These are phyloP conservation scores for Salminus brasiliensis DNA, from an alignment of 2,113 vertebrate species.

Conservation along the genomic window DNA sequence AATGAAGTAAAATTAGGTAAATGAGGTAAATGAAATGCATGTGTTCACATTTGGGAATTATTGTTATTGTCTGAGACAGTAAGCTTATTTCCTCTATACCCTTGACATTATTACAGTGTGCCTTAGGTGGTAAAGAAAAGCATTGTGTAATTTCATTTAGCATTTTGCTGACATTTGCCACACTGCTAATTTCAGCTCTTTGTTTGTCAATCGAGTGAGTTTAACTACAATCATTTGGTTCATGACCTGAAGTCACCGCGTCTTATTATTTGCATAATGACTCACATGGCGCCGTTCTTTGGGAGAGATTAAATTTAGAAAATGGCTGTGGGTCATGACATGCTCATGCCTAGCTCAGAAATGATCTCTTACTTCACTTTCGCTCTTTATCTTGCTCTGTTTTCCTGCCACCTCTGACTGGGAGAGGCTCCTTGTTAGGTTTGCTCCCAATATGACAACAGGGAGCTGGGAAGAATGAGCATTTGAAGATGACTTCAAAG, in stretches of 20 bases:
- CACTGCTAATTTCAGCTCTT: background rate
- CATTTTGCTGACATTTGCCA: background rate
- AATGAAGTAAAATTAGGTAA: too few species aligned
- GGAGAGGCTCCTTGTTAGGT: background rate
- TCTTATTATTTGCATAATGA: constrained; percentile 65
- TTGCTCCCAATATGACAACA: constrained; percentile 22
- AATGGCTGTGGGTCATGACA: constrained; percentile 55
- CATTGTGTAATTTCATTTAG: background rate
- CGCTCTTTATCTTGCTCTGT: constrained; percentile 17
- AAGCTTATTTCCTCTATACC: background rate
- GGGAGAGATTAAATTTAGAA: constrained; percentile 68
- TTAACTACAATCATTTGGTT: constrained; percentile 38
- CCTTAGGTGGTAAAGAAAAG: background rate
- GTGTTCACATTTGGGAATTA: background rate
- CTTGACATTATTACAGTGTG: background rate
- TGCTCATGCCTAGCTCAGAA: background rate
- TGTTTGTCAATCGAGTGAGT: background rate
- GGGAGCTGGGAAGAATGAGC: background rate
- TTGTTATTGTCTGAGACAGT: background rate
- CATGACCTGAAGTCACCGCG: constrained; percentile 3
- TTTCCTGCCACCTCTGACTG: background rate
- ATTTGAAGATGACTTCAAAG: constrained; percentile 38
- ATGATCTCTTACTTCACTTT: background rate
- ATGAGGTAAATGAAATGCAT: background rate
- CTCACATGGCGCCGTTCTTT: constrained; percentile 56